Percentiles rank a stretch among this genome's conserved stretches.
These are phyloP conservation scores for Ferdinandea cuprea DNA, from an alignment of 2,888 invertebrate species.

Conservation along the genomic window DNA sequence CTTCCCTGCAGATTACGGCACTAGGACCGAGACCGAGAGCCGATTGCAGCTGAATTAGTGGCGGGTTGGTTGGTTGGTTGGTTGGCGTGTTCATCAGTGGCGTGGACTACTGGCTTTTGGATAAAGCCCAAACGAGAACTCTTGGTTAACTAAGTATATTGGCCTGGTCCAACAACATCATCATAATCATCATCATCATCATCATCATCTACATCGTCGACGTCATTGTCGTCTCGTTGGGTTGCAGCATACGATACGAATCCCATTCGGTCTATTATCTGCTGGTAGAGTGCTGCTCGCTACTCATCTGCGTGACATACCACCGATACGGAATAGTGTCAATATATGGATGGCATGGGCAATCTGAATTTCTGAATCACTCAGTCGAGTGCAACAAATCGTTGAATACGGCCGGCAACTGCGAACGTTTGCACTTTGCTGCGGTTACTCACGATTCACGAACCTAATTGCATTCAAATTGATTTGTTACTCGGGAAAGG, in stretches of 20 bases:
- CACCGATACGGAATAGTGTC: conserved; percentile 71
- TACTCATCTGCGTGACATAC: conserved; percentile 73
- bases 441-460: conserved; percentile 43
- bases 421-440: conserved; percentile 64
- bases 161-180: conserved; percentile 69
- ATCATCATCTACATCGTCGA: background rate
- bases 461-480: conserved; percentile 73
- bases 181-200: conserved; percentile 55
- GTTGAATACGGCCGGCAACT: conserved; percentile 71
- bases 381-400: conserved; percentile 75
- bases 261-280: conserved; percentile 71
- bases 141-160: conserved; percentile 44
- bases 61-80: conserved; percentile 59
- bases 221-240: background rate
- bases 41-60: conserved; percentile 70
- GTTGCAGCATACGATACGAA: conserved; percentile 43
- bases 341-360: conserved; percentile 68
- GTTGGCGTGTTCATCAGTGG: conserved; percentile 59
- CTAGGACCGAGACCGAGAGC: conserved; percentile 69
- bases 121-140: conserved; percentile 56
- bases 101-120: conserved; percentile 67
- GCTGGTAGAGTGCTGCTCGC: conserved; percentile 46
- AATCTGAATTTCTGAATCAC: conserved; percentile 73
- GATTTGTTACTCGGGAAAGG: conserved; percentile 72
- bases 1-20: conserved; percentile 75